Conservation (phyloP, 2,113 vertebrate genomes). For the Regulus satrapa region DNA sequence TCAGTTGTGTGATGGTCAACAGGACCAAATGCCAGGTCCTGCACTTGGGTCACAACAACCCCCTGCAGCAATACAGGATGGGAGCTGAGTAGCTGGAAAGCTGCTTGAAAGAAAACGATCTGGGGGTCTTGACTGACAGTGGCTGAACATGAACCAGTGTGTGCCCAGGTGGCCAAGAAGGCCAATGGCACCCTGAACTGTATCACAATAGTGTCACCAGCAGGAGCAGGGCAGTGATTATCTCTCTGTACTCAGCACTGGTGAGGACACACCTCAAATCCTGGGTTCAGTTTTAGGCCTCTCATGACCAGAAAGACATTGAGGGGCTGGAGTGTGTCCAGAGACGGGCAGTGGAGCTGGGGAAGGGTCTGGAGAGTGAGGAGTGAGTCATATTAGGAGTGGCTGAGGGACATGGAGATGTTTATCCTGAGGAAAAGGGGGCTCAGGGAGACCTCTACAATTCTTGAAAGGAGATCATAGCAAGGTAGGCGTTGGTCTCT, state of each 20-base stretch:
- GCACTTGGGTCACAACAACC: not conserved
- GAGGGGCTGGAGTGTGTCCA: not conserved
- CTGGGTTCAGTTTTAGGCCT: not conserved
- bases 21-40: not conserved
- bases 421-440: not conserved
- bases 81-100: not conserved
- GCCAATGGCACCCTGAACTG: not conserved
- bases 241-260: fast-evolving
- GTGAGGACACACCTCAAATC: not conserved
- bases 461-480: not conserved
- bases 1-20: not conserved
- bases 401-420: not conserved
- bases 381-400: no score
- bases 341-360: not conserved
- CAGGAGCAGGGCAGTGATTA: not conserved
- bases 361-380: not conserved
- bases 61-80: not conserved
- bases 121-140: not conserved
- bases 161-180: not conserved
- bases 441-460: no score
- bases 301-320: not conserved
- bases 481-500: not conserved
- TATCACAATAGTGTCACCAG: not conserved
- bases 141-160: not conserved
- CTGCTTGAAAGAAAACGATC: not conserved